Conservation (phyloP, 1,140 invertebrate species). For the Parasteatoda tepidariorum region DNA sequence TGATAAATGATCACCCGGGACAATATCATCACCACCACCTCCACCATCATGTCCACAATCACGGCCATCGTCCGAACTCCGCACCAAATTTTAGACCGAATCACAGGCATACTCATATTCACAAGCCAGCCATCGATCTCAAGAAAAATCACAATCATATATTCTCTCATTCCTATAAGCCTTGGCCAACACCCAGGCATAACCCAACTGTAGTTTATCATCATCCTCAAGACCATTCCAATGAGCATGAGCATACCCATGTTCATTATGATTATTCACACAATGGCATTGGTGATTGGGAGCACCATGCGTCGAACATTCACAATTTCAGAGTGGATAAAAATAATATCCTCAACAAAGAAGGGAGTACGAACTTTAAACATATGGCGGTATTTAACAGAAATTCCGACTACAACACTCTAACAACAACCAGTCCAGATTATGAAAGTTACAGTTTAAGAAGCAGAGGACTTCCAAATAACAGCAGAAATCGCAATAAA, state of each 20-base stretch:
- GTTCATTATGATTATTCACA: too few relatives aligned
- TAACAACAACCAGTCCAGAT: too few relatives aligned
- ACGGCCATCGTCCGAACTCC: not conserved
- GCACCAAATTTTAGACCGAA: not conserved
- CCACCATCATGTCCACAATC: slow-evolving; percentile 8
- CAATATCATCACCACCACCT: slow-evolving; percentile 26
- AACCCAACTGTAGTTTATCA: not conserved
- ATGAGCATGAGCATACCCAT: not conserved
- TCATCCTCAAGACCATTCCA: not conserved
- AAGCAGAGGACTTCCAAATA: too few relatives aligned
- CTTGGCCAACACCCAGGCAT: not conserved
- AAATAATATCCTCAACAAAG: too few relatives aligned
- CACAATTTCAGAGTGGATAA: too few relatives aligned
- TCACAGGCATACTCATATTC: not conserved
- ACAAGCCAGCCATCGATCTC: not conserved
- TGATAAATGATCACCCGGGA: not conserved
- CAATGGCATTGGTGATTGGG: too few relatives aligned
- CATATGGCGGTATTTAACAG: too few relatives aligned
- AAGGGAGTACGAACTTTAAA: too few relatives aligned
- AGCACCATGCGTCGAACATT: too few relatives aligned
- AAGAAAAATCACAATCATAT: not conserved
- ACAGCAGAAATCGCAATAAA: too few relatives aligned
- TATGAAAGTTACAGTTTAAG: too few relatives aligned
- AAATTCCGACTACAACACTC: too few relatives aligned
- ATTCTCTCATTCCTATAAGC: not conserved